Conservation (phyloP, 2,888 invertebrate genomes). For the Sesamia inferens region DNA sequence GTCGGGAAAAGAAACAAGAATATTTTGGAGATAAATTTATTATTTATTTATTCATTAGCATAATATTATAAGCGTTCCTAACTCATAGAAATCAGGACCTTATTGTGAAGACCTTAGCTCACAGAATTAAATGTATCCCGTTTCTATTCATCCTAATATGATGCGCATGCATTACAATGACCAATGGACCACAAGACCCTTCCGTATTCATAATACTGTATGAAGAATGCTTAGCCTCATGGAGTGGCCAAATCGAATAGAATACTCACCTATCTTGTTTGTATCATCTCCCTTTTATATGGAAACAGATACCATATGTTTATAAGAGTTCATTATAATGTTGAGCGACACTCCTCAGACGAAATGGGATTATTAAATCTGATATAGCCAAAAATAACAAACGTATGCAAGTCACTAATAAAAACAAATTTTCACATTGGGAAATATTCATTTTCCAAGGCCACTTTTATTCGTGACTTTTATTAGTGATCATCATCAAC, state of each 20-base stretch:
- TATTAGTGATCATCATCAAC: no score
- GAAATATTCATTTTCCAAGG: no score
- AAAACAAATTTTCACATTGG: no score
- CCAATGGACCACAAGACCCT: constrained; percentile 34
- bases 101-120: background rate
- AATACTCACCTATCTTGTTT: constrained; percentile 29
- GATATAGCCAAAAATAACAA: no score
- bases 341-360: background rate
- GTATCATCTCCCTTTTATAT: constrained; percentile 21
- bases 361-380: background rate
- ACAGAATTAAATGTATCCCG: constrained; percentile 7
- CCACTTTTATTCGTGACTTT: no score
- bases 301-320: constrained; percentile 20
- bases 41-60: background rate
- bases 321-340: background rate
- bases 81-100: background rate
- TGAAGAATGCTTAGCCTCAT: constrained; percentile 28
- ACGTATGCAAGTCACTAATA: no score
- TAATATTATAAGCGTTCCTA: background rate
- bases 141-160: constrained; percentile 11
- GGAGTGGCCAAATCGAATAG: constrained; percentile 20
- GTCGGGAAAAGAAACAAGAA: background rate
- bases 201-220: constrained; percentile 39
- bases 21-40: background rate
- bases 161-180: constrained; percentile 47